phyloP scores from a whole-genome alignment of 2,888 invertebrate species.

The Agrochola circellaris region DNA sequence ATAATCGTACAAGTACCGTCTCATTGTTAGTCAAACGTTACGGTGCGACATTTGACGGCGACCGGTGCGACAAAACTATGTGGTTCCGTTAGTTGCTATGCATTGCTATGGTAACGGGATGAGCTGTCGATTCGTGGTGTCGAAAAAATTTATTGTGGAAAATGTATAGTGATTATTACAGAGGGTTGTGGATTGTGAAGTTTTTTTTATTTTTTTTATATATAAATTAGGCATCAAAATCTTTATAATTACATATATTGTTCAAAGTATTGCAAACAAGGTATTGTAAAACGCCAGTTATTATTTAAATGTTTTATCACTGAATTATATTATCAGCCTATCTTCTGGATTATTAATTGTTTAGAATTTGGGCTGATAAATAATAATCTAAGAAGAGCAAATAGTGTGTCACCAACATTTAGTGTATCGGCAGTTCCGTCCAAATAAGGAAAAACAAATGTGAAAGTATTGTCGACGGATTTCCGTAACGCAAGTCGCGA shows the following conservation, averaged over 20 bases:
- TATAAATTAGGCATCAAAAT: not conserved
- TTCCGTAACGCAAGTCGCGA: conserved; percentile 10
- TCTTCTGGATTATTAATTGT: too few relatives aligned
- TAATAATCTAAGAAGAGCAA: not conserved
- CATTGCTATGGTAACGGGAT: conserved; percentile 40
- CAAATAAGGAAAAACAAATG: conserved; percentile 12
- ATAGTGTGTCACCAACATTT: not conserved
- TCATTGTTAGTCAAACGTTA: conserved; percentile 18
- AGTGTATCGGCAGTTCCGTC: not conserved
- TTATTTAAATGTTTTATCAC: not conserved
- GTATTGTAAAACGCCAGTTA: not conserved
- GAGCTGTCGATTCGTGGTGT: not conserved
- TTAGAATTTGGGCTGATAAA: not conserved
- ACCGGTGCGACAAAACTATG: conserved; percentile 15
- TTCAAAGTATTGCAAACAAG: not conserved
- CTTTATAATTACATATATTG: not conserved
- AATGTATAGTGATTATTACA: too few relatives aligned
- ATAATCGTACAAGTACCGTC: not conserved
- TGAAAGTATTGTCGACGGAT: conserved; percentile 49
- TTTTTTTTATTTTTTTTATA: not conserved
- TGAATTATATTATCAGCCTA: not conserved
- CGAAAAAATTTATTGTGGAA: too few relatives aligned
- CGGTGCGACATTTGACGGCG: conserved; percentile 27
- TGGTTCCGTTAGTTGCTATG: conserved; percentile 45
- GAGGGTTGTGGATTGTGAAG: too few relatives aligned